Conservation (phyloP, 2,113 vertebrate species). For the Nesogale talazaci region DNA sequence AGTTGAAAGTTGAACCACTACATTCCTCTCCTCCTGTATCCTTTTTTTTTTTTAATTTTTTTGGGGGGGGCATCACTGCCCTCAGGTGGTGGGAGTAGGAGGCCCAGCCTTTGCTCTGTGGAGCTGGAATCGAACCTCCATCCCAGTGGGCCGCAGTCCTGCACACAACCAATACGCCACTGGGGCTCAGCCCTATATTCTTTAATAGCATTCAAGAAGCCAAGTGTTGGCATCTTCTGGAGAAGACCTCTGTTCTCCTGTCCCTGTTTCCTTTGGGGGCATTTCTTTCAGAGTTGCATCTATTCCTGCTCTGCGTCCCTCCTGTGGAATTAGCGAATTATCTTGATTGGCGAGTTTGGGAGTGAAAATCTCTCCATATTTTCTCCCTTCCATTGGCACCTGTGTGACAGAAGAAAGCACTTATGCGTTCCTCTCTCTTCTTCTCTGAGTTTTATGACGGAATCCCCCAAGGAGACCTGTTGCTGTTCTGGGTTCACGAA, state of each 20-base stretch:
- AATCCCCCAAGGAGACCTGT: not conserved
- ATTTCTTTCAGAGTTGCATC: not conserved
- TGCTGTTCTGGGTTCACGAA: not conserved
- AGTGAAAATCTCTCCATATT: not conserved
- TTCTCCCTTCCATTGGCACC: constrained; percentile 9
- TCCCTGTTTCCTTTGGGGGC: not conserved
- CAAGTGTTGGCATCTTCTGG: not conserved
- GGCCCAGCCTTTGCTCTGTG: too few relatives aligned
- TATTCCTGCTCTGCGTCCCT: not conserved
- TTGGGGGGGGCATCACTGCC: too few relatives aligned
- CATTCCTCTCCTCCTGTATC: not conserved
- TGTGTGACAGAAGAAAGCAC: not conserved
- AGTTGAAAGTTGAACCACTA: not conserved
- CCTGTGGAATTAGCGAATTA: not conserved
- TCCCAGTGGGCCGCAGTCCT: too few relatives aligned
- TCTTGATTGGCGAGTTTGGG: not conserved
- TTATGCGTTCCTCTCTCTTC: not conserved
- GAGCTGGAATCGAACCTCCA: too few relatives aligned
- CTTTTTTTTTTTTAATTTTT: too few relatives aligned
- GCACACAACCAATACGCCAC: too few relatives aligned
- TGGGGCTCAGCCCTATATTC: too few relatives aligned
- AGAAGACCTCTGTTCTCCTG: not conserved
- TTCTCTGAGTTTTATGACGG: not conserved
- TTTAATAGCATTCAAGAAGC: not conserved
- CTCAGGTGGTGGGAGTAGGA: too few relatives aligned